Evolutionary conservation across 2,797 vertebrate species (phyloP), one percentile per base, ranked within the genome.

Genomic region (Malacoctenus gilli): DNA sequence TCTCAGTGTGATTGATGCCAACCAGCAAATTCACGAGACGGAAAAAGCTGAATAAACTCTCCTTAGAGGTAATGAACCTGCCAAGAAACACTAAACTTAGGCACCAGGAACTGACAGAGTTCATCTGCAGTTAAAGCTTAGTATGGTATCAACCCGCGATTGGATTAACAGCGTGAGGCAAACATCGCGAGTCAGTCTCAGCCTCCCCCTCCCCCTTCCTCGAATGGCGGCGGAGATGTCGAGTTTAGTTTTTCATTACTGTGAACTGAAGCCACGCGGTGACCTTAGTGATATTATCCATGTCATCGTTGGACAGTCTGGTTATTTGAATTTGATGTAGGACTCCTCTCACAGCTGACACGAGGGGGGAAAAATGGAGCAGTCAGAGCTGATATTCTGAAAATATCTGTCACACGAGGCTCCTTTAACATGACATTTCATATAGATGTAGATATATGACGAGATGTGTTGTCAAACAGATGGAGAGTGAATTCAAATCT

Each of bases 121-220:
- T 56, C 21, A 61, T 61, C 34, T 47, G 37, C 53, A 49, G 56
- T 54, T 22, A 16, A 5, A 46, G 25, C 34, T 34, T 48, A 15
- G 34, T 58, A 59, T 15, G 40, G 50, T 65, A 57, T 57, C 32
- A 83, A 52, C 4, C 4, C 23, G 5, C 72, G 47, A 68, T 58
- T 66, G 42, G 64, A 82, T 77, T 77, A 80, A 61, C 61, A 65
- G 75, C 62, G 61, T 60, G 54, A 63, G 59, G 53, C 43, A 41
- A 54, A 54, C 70, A 68, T 31, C 28, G 39, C 64, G 25, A 68
- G 25, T 57, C 56, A 66, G 46, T 51, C 56, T 69, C 44, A 34
- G 23, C 22, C 7, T 41, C 35, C 13, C n/a, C n/a, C n/a, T n/a
- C n/a, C n/a, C n/a, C n/a, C 14, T 60, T 21, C 10, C 11, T 52